Evolutionary conservation across 2,797 vertebrate species (phyloP).

Genomic region (Cyprinella venusta): DNA sequence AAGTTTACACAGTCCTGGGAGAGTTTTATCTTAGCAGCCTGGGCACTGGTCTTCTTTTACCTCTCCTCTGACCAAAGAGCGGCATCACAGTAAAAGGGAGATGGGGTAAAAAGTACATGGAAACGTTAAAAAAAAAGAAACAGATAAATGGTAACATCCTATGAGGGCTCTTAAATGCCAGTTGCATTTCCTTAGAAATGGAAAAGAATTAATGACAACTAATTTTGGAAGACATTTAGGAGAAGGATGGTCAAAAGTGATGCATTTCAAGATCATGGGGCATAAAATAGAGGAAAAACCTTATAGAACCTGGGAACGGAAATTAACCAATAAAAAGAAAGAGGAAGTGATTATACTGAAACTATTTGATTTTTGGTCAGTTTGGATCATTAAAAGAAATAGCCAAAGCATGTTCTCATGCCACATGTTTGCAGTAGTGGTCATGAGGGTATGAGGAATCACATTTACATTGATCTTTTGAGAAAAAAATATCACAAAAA

Average conservation of each 20-base stretch:
- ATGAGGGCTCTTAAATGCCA: neutral
- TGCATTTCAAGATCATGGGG: neutral
- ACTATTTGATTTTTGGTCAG: conserved; percentile 1
- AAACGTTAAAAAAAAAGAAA: conserved; percentile 3
- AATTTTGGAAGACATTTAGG: conserved; percentile 1
- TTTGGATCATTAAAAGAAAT: conserved; percentile 49
- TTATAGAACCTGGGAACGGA: neutral
- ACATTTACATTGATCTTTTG: conserved; percentile 29
- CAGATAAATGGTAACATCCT: neutral
- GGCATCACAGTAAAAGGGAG: conserved; percentile 10
- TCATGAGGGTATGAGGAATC: conserved; percentile 10
- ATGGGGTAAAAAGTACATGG: conserved; percentile 1
- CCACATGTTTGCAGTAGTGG: too few species aligned
- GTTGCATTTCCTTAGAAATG: conserved; percentile 14
- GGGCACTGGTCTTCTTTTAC: neutral
- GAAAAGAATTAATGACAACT: neutral
- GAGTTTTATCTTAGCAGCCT: conserved; percentile 60
- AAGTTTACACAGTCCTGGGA: conserved; percentile 65
- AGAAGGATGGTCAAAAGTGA: neutral
- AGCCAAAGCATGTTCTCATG: conserved; percentile 49
- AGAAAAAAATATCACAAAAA: neutral
- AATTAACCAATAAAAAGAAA: neutral
- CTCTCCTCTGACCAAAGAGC: conserved; percentile 45
- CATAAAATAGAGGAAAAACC: neutral
- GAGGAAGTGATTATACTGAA: neutral